Percentiles rank a stretch among this genome's conserved stretches.
Evolutionary conservation across 2,113 vertebrate species (phyloP).

Genomic region (Oreochromis aureus): DNA sequence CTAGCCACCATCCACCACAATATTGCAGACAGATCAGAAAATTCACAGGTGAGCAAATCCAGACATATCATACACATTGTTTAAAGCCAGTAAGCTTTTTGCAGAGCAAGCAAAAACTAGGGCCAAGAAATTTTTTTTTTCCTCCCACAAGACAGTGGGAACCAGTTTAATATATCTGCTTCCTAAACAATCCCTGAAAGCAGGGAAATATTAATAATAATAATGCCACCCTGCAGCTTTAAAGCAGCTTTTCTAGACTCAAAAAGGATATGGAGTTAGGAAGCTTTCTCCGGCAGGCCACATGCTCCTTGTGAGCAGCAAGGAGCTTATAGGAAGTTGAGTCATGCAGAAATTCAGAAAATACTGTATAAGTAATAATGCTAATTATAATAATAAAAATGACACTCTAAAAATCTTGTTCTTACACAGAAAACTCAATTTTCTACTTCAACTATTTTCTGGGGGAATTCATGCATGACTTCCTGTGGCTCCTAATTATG

Average conservation of each 20-base stretch:
- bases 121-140: neutral
- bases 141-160: neutral
- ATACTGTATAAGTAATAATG: neutral
- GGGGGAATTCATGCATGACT: neutral
- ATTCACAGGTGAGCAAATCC: neutral
- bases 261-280: neutral
- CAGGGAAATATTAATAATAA: neutral
- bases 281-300: neutral
- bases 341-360: neutral
- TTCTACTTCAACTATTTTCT: neutral
- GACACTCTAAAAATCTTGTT: neutral
- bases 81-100: neutral
- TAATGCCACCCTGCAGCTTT: neutral
- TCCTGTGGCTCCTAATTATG: constrained; percentile 5
- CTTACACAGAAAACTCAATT: neutral
- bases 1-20: neutral
- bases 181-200: neutral
- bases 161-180: neutral
- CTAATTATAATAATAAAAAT: neutral
- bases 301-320: neutral
- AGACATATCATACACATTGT: neutral
- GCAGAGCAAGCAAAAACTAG: neutral
- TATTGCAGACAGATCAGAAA: neutral
- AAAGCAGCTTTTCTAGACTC: neutral
- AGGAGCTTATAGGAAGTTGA: neutral